Evolutionary conservation across 2,797 vertebrate species (phyloP).

Genomic region (Margarornis squamiger): DNA sequence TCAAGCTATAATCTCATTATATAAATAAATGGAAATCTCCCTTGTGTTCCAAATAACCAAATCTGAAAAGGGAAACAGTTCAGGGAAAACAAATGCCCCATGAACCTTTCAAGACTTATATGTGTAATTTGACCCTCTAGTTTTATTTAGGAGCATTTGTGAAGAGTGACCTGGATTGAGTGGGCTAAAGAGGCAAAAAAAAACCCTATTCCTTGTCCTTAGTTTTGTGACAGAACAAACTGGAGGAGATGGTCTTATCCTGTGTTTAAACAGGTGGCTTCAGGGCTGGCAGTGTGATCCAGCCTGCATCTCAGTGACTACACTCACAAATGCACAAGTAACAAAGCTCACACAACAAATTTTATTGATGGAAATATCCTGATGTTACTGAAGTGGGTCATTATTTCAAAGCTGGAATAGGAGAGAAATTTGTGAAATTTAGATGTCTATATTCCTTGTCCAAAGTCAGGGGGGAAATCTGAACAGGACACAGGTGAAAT

Average conservation of each 20-base stretch:
- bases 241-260: not conserved
- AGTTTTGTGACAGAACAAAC: not conserved
- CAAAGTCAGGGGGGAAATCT: not conserved
- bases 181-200: not conserved
- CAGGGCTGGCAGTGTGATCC: not conserved
- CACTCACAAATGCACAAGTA: not conserved
- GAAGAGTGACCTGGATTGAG: not conserved
- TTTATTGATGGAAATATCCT: not conserved
- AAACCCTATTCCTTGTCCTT: not conserved
- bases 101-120: not conserved
- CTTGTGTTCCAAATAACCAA: not conserved
- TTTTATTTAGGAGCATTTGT: not conserved
- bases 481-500: not conserved
- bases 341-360: not conserved
- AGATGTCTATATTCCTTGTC: not conserved
- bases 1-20: not conserved
- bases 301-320: not conserved
- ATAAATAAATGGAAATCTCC: constrained; percentile 1
- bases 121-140: not conserved
- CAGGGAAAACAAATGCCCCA: not conserved
- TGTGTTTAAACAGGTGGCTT: not conserved
- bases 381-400: not conserved
- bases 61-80: not conserved
- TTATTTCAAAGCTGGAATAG: not conserved
- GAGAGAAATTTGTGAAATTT: not conserved